A percentile compares a stretch with the other conserved stretches of the same genome.
Conservation (phyloP, 1,140 invertebrate species). For the Gryon sp. region DNA sequence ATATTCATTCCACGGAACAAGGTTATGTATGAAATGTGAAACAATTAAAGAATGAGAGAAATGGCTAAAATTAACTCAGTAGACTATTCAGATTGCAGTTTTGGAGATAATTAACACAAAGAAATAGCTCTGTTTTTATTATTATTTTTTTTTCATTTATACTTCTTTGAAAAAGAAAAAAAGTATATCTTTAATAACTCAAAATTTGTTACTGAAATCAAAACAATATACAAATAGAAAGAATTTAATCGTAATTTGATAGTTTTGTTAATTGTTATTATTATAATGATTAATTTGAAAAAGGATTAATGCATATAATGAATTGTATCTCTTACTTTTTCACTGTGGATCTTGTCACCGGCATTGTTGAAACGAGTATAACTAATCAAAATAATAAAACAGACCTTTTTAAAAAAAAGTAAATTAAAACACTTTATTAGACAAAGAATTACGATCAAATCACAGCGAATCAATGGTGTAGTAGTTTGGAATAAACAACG, state of each 20-base stretch:
- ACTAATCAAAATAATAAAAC: not conserved
- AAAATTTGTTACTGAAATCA: too few species aligned
- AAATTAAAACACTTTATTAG: not conserved
- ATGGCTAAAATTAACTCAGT: not conserved
- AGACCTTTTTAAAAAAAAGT: not conserved
- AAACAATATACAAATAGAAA: too few species aligned
- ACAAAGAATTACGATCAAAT: too few species aligned
- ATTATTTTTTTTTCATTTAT: not conserved
- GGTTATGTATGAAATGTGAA: conserved; percentile 13
- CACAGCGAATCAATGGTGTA: too few species aligned
- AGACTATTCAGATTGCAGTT: not conserved
- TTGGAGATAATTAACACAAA: not conserved
- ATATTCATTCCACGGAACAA: conserved; percentile 1
- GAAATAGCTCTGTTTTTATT: not conserved
- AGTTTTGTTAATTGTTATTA: too few species aligned
- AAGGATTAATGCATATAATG: too few species aligned
- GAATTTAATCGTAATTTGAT: too few species aligned
- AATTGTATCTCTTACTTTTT: not conserved
- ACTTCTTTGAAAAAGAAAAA: not conserved
- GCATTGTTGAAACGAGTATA: not conserved
- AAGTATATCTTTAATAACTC: not conserved
- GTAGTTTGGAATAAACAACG: too few species aligned
- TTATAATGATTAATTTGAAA: too few species aligned
- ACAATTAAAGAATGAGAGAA: not conserved
- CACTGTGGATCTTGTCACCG: not conserved